Conservation (phyloP, 2,797 vertebrate species). For the Hoplostethus atlanticus region DNA sequence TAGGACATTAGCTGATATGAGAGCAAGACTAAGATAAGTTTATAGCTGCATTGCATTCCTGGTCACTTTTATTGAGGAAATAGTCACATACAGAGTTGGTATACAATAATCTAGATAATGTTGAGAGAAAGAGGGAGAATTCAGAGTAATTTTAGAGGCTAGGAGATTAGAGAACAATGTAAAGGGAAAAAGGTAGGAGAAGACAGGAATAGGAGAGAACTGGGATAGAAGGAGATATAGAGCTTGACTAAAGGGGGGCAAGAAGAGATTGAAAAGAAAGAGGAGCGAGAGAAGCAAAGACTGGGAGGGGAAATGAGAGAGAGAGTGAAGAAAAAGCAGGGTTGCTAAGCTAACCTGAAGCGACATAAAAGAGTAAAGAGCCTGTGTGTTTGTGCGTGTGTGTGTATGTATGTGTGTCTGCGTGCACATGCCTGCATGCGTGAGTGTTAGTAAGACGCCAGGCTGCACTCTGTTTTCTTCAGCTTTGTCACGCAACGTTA, state of each 20-base stretch:
- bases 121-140: not conserved
- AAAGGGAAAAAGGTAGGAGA: not conserved
- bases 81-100: not conserved
- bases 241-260: not conserved
- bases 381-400: conserved; percentile 22
- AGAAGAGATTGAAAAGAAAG: not conserved
- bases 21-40: not conserved
- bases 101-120: not conserved
- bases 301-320: not conserved
- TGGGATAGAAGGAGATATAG: conserved; percentile 13
- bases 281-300: too few relatives aligned
- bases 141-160: not conserved
- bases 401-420: conserved; percentile 14
- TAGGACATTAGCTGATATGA: not conserved
- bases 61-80: not conserved
- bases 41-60: not conserved
- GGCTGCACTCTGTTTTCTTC: conserved; percentile 68
- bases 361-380: conserved; percentile 76
- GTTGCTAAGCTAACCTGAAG: conserved; percentile 62
- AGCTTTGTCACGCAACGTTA: conserved; percentile 77
- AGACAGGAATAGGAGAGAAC: conserved; percentile 8
- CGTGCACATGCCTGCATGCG: not conserved
- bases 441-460: conserved; percentile 49
- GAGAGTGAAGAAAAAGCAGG: conserved; percentile 47
- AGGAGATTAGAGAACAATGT: not conserved